Base-by-base conservation (phyloP, 2,888 invertebrate genomes). In the Megastigmus dorsalis region DNA sequence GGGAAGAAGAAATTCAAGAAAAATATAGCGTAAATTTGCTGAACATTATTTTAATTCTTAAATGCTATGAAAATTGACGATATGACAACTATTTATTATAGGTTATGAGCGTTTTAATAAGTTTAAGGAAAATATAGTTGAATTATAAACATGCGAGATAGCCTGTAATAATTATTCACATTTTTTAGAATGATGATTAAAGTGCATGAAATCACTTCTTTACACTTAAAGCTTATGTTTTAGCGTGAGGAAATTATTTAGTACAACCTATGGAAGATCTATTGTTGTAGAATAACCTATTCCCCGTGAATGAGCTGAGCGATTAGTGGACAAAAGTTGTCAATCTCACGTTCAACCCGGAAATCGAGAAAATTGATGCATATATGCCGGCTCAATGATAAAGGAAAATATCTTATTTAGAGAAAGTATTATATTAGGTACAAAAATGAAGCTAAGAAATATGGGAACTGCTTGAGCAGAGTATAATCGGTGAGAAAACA, bases 291-390 rank as follows among this genome's bases (percentile, higher is more conserved):
- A 26, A 18, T 13, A 23, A 48, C 9, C 36, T 41, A n/a, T 48
- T 59, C 26, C 26, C 26, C 28, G 9, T 38, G 6, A 59, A 15
- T 18, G 20, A 38, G 23, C 54, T 30, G 30, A 45, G 23, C 23
- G 26, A 43, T 2, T 3, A 38, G 13, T 15, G 45, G 18, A 45
- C 1, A 36, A 13, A 54, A 54, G 1, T 26, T 38, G 20, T 10
- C 1, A n/a, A 55, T 23, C 67, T 73, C 20, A 57, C 41, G 69
- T 74, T 73, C 77, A 75, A 72, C 68, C 79, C 79, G 79, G 76
- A 77, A 80, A 77, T 77, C 80, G 74, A 78, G 78, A 78, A 77
- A 79, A 78, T 68, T 74, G 67, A 67, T 77, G 76, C 43, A 63
- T 60, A n/a, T n/a, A 71, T 66, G 57, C 45, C 52, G 66, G 57